Evolutionary conservation across 2,888 invertebrate genomes (phyloP).

Genomic region (Erannis defoliaria): DNA sequence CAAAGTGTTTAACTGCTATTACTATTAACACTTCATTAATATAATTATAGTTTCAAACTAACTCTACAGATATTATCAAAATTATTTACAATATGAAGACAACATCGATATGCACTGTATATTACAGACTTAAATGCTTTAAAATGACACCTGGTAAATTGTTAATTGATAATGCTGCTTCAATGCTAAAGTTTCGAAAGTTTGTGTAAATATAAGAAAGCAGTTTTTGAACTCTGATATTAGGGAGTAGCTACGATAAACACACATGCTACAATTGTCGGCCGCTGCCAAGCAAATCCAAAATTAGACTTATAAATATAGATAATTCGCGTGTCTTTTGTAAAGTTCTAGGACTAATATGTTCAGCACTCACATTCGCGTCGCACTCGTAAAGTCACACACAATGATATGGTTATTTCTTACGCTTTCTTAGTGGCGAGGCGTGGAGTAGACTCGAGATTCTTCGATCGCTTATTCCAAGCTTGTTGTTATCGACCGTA

Average conservation of each 20-base stretch:
- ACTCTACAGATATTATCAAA: conserved; percentile 64
- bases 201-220: conserved; percentile 47
- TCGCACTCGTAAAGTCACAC: conserved; percentile 53
- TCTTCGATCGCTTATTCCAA: conserved; percentile 11
- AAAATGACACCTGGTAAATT: conserved; percentile 20
- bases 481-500: conserved; percentile 17
- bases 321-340: conserved; percentile 55
- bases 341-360: conserved; percentile 52
- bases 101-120: conserved; percentile 79
- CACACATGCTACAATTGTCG: conserved; percentile 24
- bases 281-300: conserved; percentile 20
- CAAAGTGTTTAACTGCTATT: conserved; percentile 51
- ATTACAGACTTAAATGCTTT: conserved; percentile 65
- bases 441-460: conserved; percentile 18
- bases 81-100: conserved; percentile 81
- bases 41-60: conserved; percentile 46
- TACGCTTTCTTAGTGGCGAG: conserved; percentile 43
- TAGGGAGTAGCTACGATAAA: conserved; percentile 63
- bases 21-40: conserved; percentile 57
- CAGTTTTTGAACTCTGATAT: conserved; percentile 50
- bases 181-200: conserved; percentile 1
- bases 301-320: conserved; percentile 28
- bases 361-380: conserved; percentile 48
- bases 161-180: conserved; percentile 6
- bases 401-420: conserved; percentile 68